Evolutionary conservation across 2,888 invertebrate species (phyloP), one percentile per base, ranked within the genome.

Genomic region (Seira sanloemensis): DNA sequence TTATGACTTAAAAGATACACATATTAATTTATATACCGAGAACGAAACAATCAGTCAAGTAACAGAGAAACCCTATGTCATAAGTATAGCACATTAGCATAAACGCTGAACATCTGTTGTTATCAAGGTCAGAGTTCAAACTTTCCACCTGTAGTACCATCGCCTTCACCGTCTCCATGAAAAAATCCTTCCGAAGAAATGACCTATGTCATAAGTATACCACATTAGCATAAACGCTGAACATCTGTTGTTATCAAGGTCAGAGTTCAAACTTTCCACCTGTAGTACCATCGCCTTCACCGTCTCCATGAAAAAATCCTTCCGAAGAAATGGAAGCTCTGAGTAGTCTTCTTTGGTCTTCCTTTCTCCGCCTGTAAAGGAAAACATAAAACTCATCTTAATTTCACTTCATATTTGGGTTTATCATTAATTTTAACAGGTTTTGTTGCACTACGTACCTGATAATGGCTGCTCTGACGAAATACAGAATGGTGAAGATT

Each of bases 121-220:
- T n/a, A n/a, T n/a, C n/a, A n/a, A n/a, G 7, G 16, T 37, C 37
- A 74, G 12, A 80, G 24, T 18, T 80, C 74, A 80, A 68, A 80
- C 12, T 74, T 74, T 73, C 67, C 68, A 18, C 9, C 12, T 0
- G 21, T 5, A 4, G 25, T 54, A 19, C n/a, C n/a, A n/a, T 37
- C 54, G 54, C 74, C 78, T 1, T 73, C 73, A 1, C 73, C 80
- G 37, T 86, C 86, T 21, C 86, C 86, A 54, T 76, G 82, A 82
- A 86, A 86, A 26, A 83, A 86, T 24, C 86, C 86, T 66, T 86
- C 86, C 7, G 84, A 81, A n/a, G n/a, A n/a, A n/a, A n/a, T n/a
- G n/a, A n/a, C n/a, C n/a, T n/a, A n/a, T n/a, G n/a, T n/a, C n/a
- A n/a, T n/a, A n/a, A n/a, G n/a, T n/a, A n/a, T n/a, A n/a, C n/a